Evolutionary conservation across 2,888 invertebrate species (phyloP).

Genomic region (Erebia palarica): DNA sequence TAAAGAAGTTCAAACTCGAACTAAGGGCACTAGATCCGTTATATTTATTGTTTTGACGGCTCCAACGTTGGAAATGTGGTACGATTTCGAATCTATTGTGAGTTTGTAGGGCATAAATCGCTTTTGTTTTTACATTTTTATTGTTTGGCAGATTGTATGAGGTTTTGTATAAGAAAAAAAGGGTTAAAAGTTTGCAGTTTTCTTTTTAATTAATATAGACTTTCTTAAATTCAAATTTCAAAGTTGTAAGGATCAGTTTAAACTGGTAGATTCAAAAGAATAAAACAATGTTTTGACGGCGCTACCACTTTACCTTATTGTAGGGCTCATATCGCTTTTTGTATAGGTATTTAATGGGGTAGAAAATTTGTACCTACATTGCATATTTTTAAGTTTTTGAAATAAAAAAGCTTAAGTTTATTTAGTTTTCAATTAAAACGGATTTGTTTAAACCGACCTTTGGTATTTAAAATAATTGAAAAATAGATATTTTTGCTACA

Average conservation of each 20-base stretch:
- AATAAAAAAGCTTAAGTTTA: background rate
- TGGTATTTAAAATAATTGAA: no score
- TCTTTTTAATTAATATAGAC: background rate
- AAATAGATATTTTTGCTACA: no score
- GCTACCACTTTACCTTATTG: no score
- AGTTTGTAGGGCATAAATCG: slow-evolving; percentile 14
- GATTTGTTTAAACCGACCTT: no score
- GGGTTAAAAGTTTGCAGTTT: slow-evolving; percentile 8
- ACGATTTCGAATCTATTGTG: slow-evolving; percentile 14
- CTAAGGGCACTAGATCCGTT: slow-evolving; percentile 32
- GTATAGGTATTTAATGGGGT: no score
- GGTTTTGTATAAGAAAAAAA: slow-evolving; percentile 9
- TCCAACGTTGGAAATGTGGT: slow-evolving; percentile 12
- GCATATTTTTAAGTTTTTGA: background rate
- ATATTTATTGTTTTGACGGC: slow-evolving; percentile 56
- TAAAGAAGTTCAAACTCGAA: background rate
- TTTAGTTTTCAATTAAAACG: no score
- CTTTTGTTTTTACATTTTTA: slow-evolving; percentile 16
- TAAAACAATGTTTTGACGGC: no score
- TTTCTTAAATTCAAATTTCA: background rate
- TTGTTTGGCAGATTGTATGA: background rate
- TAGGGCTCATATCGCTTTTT: background rate
- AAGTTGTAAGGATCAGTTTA: no score
- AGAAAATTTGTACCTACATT: background rate
- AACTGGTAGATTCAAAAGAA: no score